Conservation (phyloP, 2,888 invertebrate genomes). For the Macrosoma leucophasiata region DNA sequence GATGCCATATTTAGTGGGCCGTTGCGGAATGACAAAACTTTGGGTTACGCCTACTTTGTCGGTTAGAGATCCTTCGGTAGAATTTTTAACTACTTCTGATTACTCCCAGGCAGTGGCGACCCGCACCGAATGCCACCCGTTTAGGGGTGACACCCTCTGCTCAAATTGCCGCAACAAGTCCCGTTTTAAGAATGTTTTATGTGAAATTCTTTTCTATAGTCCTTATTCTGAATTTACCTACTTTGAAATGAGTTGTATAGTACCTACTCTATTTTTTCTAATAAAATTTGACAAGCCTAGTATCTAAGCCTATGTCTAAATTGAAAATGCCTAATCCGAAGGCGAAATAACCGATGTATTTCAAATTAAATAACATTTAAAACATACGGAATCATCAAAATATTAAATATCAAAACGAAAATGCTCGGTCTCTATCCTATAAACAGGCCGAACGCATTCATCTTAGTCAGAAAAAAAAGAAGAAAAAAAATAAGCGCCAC, state of each 20-base stretch:
- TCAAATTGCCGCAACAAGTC: too few relatives aligned
- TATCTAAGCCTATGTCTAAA: too few relatives aligned
- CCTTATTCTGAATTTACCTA: too few relatives aligned
- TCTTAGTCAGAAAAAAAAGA: constrained; percentile 38
- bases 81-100: constrained; percentile 6
- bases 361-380: not conserved
- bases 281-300: too few relatives aligned
- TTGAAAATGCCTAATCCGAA: constrained; percentile 1
- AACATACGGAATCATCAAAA: not conserved
- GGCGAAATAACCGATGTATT: constrained; percentile 1
- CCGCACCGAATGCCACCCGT: too few relatives aligned
- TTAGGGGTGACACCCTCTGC: too few relatives aligned
- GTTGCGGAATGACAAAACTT: constrained; percentile 59
- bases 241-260: too few relatives aligned
- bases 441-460: constrained; percentile 24
- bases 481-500: constrained; percentile 56
- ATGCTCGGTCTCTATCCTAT: constrained; percentile 16
- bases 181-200: too few relatives aligned
- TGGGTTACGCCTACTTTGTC: constrained; percentile 29
- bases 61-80: constrained; percentile 6
- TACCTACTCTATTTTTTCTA: too few relatives aligned
- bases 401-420: constrained; percentile 7
- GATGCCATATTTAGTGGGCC: constrained; percentile 46
- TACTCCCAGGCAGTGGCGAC: too few relatives aligned
- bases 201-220: too few relatives aligned